Percentiles rank a stretch among this genome's conserved stretches.
These are phyloP conservation scores for Chelonus insularis DNA, from an alignment of 1,140 invertebrate genomes.

Conservation along the genomic window DNA sequence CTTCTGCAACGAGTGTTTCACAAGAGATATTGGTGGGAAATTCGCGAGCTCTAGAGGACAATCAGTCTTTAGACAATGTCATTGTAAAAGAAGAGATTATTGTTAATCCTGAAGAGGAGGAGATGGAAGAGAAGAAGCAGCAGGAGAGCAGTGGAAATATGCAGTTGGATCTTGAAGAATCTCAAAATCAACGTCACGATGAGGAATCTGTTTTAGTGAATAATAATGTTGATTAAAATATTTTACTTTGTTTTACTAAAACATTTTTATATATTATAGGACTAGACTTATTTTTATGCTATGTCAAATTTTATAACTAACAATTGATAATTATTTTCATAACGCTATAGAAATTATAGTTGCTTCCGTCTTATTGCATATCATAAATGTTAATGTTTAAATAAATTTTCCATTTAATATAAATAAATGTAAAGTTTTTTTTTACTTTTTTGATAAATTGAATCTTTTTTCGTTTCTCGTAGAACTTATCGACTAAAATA, in stretches of 20 bases:
- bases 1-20: background rate
- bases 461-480: too few relatives aligned
- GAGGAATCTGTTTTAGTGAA: background rate
- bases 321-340: too few relatives aligned
- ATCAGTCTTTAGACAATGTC: conserved; percentile 21
- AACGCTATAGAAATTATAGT: too few relatives aligned
- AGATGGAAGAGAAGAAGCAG: background rate
- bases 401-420: too few relatives aligned
- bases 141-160: background rate
- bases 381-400: too few relatives aligned
- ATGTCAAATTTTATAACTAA: too few relatives aligned
- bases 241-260: background rate
- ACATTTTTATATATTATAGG: too few relatives aligned
- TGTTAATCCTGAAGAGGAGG: conserved; percentile 22
- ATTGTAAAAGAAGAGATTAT: conserved; percentile 41
- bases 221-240: conserved; percentile 9
- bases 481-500: background rate
- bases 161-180: background rate
- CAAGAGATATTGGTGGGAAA: background rate
- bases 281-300: too few relatives aligned
- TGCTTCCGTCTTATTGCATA: too few relatives aligned
- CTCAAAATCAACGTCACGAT: background rate
- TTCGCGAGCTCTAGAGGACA: background rate
- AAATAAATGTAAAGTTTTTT: too few relatives aligned
- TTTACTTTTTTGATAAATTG: background rate